Evolutionary conservation across 2,113 vertebrate species (phyloP), one percentile per base, ranked within the genome.

Genomic region (Myrmecophaga tridactyla): DNA sequence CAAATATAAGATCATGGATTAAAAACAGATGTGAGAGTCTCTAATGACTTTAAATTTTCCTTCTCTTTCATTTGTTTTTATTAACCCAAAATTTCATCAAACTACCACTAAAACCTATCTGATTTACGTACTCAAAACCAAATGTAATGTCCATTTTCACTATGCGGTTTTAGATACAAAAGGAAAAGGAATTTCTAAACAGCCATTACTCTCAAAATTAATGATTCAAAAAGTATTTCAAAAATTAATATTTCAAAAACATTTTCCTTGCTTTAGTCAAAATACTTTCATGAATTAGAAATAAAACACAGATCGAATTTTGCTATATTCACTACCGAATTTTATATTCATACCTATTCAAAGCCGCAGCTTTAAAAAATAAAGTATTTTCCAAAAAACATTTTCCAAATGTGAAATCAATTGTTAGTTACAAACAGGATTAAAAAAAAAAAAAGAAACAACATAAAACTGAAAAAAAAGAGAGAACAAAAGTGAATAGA

Each of bases 221-320:
- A 31, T 43, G 84, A 69, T 92, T 87, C 39, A n/a, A 92, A 95
- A 82, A 29, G 18, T 60, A 90, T 17, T 46, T 58, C 18, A n/a
- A 70, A 94, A 82, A 83, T 73, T 87, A 60, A 17, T 48, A 58
- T 77, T 72, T 70, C 25, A 62, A 86, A 93, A 85, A 39, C 0
- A 36, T 67, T 77, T 95, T 87, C 3, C 15, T 92, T 81, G 76
- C 36, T 77, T 21, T 46, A 82, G 56, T 69, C 43, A 92, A 97
- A 95, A 76, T 92, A 67, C 77, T 53, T 65, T 80, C 60, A 9
- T 90, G 12, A 87, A 69, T 80, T 75, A 85, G 39, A 96, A 87
- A 77, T 70, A 92, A 94, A 77, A 70, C 63, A 1, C 31, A 67
- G 75, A 63, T 58, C n/a, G 8, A 78, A 63, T 88, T n/a, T 86